Base-by-base conservation (phyloP, 2,888 invertebrate species). In the Drosophila niveifrons region DNA sequence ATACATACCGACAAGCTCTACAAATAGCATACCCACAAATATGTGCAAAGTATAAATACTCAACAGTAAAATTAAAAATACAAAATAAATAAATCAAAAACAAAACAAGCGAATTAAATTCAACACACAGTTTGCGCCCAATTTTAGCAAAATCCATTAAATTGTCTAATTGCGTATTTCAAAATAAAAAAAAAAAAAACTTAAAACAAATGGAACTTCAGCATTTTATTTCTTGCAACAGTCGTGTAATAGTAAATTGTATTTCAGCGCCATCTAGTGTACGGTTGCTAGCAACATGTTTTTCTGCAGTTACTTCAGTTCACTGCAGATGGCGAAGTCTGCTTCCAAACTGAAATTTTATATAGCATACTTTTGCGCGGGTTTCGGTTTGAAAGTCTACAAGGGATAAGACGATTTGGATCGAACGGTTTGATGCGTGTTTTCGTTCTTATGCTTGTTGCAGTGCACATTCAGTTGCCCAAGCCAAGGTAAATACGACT, bases 111-210 rank as follows among this genome's bases (percentile, higher is more conserved):
- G 13, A 50, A 57, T 31, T 36, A 17, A 55, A 55, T 50, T 56
- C 39, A 65, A 15, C 36, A 48, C 36, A 71, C 61, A 48, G 62
- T 75, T 75, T 75, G 66, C 72, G 72, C 67, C 56, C 56, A 72
- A 39, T 77, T 73, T 73, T 77, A 76, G 77, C 70, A 63, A 75
- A 77, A 67, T 75, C 41, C 61, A 75, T 75, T 78, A 48, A 78
- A 75, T 78, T 77, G 77, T 78, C 78, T 71, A 74, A 62, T 64
- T 77, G 71, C 78, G 75, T 78, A 77, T 52, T 71, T 75, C 48
- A 61, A 77, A 73, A 66, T 66, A 77, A 66, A 50, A 59, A 43
- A 52, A 46, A 39, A 44, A 31, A 44, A 53, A 41, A n/a, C 7
- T 28, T 18, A n/a, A 29, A 47, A 28, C 13, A 41, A 59, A 44